These are phyloP conservation scores for Eudorcas thomsonii DNA, from an alignment of 2,113 vertebrate genomes.

Conservation along the genomic window DNA sequence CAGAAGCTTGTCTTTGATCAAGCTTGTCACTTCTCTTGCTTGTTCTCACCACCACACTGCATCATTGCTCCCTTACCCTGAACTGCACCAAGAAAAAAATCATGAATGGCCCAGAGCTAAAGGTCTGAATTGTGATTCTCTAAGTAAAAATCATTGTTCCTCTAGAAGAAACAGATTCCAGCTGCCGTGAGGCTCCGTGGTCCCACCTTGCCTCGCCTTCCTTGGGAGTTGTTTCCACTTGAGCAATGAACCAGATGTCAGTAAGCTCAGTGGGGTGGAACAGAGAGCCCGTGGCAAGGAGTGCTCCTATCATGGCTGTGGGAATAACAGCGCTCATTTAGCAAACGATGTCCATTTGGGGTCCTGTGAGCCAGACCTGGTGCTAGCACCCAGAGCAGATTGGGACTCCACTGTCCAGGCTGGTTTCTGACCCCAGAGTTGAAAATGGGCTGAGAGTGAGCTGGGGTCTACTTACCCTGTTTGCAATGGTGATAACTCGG, in stretches of 20 bases:
- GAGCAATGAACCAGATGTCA: background rate
- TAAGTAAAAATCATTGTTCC: background rate
- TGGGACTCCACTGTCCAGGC: accelerated
- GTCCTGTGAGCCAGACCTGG: background rate
- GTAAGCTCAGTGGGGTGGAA: background rate
- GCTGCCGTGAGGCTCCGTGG: background rate
- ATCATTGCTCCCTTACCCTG: background rate
- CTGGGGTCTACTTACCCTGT: constrained; percentile 86
- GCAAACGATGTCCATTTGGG: background rate
- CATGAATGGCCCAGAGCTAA: background rate
- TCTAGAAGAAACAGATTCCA: background rate
- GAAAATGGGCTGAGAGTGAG: background rate
- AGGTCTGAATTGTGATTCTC: background rate
- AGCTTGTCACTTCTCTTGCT: background rate
- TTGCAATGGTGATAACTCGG: constrained; percentile 94
- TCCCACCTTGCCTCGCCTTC: background rate
- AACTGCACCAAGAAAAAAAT: background rate
- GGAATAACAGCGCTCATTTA: background rate
- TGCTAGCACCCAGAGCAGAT: background rate
- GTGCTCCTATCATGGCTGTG: background rate
- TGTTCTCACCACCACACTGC: background rate
- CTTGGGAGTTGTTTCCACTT: background rate
- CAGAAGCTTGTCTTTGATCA: background rate
- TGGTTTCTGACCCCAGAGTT: background rate
- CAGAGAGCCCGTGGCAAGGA: background rate